These are phyloP conservation scores for Lymantria monacha DNA, from an alignment of 2,888 invertebrate genomes.

Conservation along the genomic window DNA sequence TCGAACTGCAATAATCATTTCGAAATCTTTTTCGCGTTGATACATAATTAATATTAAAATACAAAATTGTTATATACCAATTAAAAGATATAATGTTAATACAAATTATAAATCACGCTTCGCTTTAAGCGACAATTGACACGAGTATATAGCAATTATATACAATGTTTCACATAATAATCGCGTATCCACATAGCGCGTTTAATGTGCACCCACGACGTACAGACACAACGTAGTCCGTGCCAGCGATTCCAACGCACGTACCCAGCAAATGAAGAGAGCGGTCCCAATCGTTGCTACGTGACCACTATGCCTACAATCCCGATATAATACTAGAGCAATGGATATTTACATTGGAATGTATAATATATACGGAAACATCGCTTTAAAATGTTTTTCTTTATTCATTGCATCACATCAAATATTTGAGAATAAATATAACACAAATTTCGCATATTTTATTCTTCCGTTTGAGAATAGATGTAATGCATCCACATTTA, in stretches of 20 bases:
- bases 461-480: no score
- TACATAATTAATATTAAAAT: no score
- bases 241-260: constrained; percentile 42
- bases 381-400: constrained; percentile 17
- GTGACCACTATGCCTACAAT: constrained; percentile 53
- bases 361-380: constrained; percentile 24
- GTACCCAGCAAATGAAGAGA: constrained; percentile 58
- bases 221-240: constrained; percentile 7
- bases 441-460: no score
- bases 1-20: no score
- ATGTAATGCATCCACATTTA: no score
- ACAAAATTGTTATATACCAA: no score
- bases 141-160: constrained; percentile 44
- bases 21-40: no score
- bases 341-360: background rate
- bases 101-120: constrained; percentile 8
- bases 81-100: no score
- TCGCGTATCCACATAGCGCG: constrained; percentile 40
- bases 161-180: constrained; percentile 41
- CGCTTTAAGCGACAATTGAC: constrained; percentile 49
- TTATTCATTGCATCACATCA: background rate
- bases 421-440: no score
- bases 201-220: constrained; percentile 37
- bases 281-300: constrained; percentile 46
- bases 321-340: constrained; percentile 36